A percentile compares a stretch with the other conserved stretches of the same genome.
These are phyloP conservation scores for Euzetes globulus DNA, from an alignment of 2,888 invertebrate species.

Conservation along the genomic window DNA sequence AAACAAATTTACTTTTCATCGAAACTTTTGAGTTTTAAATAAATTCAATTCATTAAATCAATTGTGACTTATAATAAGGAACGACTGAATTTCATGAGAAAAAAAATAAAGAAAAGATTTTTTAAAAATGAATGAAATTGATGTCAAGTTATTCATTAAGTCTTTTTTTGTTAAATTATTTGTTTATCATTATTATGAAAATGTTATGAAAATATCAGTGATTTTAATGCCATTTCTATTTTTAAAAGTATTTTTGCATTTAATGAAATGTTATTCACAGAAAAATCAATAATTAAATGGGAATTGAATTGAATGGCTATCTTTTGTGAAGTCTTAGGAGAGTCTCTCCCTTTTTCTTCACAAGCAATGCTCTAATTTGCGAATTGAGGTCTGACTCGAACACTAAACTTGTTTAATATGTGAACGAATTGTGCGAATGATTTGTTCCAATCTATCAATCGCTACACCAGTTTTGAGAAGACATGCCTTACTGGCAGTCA, in stretches of 20 bases:
- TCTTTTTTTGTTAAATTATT: background rate
- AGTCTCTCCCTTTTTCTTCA: slow-evolving; percentile 8
- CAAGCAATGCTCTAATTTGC: slow-evolving; percentile 1
- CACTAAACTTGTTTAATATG: slow-evolving; percentile 13
- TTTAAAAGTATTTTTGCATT: background rate
- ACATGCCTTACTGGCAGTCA: slow-evolving; percentile 17
- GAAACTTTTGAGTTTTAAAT: background rate
- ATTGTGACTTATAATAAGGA: background rate
- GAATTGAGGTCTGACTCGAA: slow-evolving; percentile 3
- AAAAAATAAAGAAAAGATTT: background rate
- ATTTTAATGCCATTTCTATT: background rate
- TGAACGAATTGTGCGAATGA: slow-evolving; percentile 1
- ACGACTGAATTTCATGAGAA: background rate
- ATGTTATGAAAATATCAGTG: background rate
- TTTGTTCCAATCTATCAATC: slow-evolving; percentile 9
- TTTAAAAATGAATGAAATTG: background rate
- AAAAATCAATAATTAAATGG: slow-evolving; percentile 9
- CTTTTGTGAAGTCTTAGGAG: background rate
- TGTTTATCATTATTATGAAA: background rate
- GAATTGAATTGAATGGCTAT: background rate
- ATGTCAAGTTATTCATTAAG: slow-evolving; percentile 9
- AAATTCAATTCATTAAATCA: background rate
- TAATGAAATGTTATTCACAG: background rate
- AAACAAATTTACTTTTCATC: background rate
- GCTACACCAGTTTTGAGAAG: slow-evolving; percentile 13